Conservation (phyloP, 53 echinoderm and acorn worm genomes). For the Pentamera pediparva region DNA sequence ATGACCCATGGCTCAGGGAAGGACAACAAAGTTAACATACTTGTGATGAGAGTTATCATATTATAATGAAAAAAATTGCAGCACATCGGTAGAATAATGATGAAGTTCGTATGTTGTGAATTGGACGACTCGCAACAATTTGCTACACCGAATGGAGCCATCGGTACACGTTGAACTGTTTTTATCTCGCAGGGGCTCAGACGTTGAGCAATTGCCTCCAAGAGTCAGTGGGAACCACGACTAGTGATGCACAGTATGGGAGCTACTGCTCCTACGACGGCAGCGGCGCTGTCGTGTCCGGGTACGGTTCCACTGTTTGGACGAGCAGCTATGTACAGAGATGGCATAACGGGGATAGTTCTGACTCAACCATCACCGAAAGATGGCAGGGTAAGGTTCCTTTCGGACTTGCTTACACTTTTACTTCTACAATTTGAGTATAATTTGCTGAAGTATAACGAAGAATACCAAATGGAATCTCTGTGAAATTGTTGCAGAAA, state of each 20-base stretch:
- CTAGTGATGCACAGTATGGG: constrained; percentile 6
- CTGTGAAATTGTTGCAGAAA: no score
- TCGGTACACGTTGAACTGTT: no score
- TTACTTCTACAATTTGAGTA: not conserved
- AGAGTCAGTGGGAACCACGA: not conserved
- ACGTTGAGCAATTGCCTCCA: not conserved
- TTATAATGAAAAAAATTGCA: no score
- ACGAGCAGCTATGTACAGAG: constrained; percentile 19
- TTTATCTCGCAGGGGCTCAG: not conserved
- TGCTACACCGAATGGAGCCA: no score
- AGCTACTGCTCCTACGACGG: constrained; percentile 13
- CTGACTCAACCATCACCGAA: not conserved
- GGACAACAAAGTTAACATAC: no score
- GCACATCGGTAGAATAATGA: no score
- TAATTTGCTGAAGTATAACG: not conserved
- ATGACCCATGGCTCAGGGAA: no score
- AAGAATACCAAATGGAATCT: no score
- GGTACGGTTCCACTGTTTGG: not conserved
- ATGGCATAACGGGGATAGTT: not conserved
- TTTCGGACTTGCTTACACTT: not conserved
- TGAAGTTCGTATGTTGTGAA: no score
- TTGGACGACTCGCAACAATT: no score
- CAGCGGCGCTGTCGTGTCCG: not conserved
- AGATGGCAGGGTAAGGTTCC: constrained; percentile 5
- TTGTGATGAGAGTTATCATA: no score